Evolutionary conservation across 2,797 vertebrate genomes (phyloP), one percentile per base, ranked within the genome.

Genomic region (Aulostomus chinensis): DNA sequence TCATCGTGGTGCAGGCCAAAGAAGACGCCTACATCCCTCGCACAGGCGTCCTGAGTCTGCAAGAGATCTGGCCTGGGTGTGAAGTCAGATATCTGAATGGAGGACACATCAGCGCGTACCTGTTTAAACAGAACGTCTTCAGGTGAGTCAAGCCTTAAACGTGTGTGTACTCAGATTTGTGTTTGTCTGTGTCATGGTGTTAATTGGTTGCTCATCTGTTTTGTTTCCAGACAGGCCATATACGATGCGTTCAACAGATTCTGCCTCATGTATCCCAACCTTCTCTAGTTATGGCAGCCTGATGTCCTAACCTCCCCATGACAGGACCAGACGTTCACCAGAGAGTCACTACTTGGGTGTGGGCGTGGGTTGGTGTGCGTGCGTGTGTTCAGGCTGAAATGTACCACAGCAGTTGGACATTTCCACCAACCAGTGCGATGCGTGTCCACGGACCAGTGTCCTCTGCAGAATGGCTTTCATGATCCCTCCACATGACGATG

Each of bases 11-110:
- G 1, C 96, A 98, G 86, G 97, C 97, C 30, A 97, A 94, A 85
- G 94, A 97, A 80, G 97, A 98, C 1, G 97, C 96, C 0, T 99
- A 99, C 53, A 81, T 99, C 62, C 97, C 96, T 54, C 93, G 96
- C 12, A 90, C 93, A 1, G 97, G 97, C 1, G 96, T 99, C 40
- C 92, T 95, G 33, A 94, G 96, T 67, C 91, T 99, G 36, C 93
- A 94, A 61, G 96, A 99, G 82, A 96, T 99, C 56, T 99, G 97
- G 97, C 97, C 97, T 0, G 94, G 93, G 0, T 99, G 97, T 90
- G 97, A 99, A 84, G 87, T 99, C 48, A 75, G 97, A 8, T 99
- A 95, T 62, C 88, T 99, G 63, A 92, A 93, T 10, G 96, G 97
- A 42, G 97, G 97, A 62, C 97, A 99, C 75, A 66, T 98, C 81